Evolutionary conservation across 35 echinoderm and acorn worm species (phyloP).

Genomic region (Lytechinus pictus): DNA sequence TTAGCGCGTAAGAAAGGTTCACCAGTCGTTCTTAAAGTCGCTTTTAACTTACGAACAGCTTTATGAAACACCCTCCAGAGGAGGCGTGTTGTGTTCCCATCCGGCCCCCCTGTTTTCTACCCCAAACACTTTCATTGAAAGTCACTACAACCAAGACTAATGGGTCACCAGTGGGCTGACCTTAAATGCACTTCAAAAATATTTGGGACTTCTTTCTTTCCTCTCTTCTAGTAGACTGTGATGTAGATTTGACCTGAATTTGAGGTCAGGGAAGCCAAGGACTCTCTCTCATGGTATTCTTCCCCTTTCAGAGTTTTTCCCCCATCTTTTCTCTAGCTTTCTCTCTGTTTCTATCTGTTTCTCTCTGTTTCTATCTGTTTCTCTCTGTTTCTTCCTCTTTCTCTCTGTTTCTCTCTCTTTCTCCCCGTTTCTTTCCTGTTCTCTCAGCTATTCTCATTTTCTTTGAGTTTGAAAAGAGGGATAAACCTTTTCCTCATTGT

Average conservation of each 20-base stretch:
- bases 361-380: background rate
- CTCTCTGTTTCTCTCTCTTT: background rate
- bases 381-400: background rate
- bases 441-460: background rate
- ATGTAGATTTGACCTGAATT: conserved; percentile 47
- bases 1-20: no score
- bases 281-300: background rate
- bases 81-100: background rate
- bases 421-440: background rate
- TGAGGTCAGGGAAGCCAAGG: conserved; percentile 32
- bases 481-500: background rate
- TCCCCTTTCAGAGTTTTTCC: background rate
- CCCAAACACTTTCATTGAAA: background rate
- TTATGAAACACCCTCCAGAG: no score
- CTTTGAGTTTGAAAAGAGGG: background rate
- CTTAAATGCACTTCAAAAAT: conserved; percentile 48
- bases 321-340: background rate
- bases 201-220: conserved; percentile 20
- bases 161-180: conserved; percentile 31
- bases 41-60: no score
- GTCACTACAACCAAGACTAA: conserved; percentile 19
- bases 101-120: background rate
- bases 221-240: conserved; percentile 13
- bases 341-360: background rate
- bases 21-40: no score